These are phyloP conservation scores for Eurytoma californica DNA, from an alignment of 2,888 invertebrate species.

Conservation along the genomic window DNA sequence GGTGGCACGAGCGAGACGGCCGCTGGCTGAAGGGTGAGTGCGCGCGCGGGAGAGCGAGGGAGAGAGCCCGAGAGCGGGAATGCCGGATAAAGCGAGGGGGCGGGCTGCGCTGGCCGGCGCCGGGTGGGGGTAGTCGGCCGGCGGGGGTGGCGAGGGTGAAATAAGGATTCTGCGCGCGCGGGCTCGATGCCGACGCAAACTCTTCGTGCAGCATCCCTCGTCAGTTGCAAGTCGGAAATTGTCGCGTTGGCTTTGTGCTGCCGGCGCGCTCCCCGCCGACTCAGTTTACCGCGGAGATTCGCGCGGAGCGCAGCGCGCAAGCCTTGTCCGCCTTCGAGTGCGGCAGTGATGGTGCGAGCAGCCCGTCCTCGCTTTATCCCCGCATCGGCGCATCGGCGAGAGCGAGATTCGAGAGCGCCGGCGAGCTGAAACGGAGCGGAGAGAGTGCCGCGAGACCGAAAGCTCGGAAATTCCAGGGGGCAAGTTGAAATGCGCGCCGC, in stretches of 20 bases:
- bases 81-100: slow-evolving; percentile 35
- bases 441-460: no score
- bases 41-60: slow-evolving; percentile 9
- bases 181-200: slow-evolving; percentile 69
- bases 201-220: slow-evolving; percentile 72
- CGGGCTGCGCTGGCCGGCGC: background rate
- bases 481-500: no score
- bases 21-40: background rate
- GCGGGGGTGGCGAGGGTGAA: slow-evolving; percentile 53
- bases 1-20: background rate
- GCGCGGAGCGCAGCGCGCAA: slow-evolving; percentile 1
- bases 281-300: slow-evolving; percentile 16
- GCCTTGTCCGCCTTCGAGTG: no score
- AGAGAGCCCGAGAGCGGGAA: slow-evolving; percentile 43
- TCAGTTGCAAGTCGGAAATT: slow-evolving; percentile 73
- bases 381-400: no score
- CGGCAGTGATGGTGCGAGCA: background rate
- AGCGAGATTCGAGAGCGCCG: no score
- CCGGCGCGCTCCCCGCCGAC: background rate
- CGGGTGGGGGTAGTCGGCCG: slow-evolving; percentile 44
- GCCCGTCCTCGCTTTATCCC: no score
- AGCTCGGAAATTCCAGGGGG: no score
- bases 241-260: slow-evolving; percentile 62
- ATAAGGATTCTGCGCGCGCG: slow-evolving; percentile 71
- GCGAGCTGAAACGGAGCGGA: no score